Evolutionary conservation across 2,113 vertebrate genomes (phyloP), one percentile per base, ranked within the genome.

Genomic region (Tachysurus fulvidraco): DNA sequence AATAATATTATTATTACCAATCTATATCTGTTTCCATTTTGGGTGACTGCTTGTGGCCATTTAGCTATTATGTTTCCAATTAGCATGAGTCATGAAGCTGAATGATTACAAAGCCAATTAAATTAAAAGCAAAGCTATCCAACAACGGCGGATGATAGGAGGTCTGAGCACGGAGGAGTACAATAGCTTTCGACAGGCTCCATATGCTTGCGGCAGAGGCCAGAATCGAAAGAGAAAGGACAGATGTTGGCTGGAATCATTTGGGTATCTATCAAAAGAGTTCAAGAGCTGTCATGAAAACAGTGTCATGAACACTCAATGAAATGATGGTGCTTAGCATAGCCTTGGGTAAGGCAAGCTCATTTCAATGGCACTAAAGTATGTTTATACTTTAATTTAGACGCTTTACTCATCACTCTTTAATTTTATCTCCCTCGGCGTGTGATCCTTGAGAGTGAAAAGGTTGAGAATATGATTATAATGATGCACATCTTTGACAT

Each of bases 241-340:
- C 93, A 94, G 92, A 93, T 94, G 94, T 90, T 93, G 92, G 90
- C 89, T 88, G 88, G 91, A 91, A 88, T 89, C 91, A 93, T 94
- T n/a, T 67, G 91, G 92, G 92, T 89, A 93, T 92, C 91, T 91
- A 92, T 92, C 92, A 94, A 91, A 41, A 93, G 89, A 90, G 84
- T 91, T 92, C 92, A 69, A 85, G 88, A 92, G 91, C 86, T 93
- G 91, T 92, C 91, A 89, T 77, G 79, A 93, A 91, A 92, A 91
- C 91, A 89, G 87, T 85, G 88, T 36, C 36, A 83, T 80, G 81
- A 36, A 36, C 90, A 86, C 84, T 83, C 19, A 3, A 19, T 73
- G 65, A 50, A 50, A 76, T 76, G 23, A 76, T 76, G 23, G 73
- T 25, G 65, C 83, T 88, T 85, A 62, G 54, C 87, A 50, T 73